phyloP scores from a whole-genome alignment of 2,797 vertebrate species.

The Triplophysa yarkandensis region DNA sequence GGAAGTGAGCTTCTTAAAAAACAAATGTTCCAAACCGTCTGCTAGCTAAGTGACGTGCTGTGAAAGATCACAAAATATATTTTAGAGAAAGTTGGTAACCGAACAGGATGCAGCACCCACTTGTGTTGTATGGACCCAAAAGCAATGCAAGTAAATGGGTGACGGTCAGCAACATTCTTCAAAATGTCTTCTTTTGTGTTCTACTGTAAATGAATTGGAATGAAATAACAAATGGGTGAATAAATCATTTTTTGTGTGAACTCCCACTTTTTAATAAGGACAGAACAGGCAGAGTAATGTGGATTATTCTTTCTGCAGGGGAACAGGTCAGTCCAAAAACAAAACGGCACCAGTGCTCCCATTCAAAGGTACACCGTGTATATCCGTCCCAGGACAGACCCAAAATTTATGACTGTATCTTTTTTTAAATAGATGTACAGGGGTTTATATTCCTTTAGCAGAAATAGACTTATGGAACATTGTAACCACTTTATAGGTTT shows the following conservation, averaged over 20 bases:
- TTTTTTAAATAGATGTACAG: constrained; percentile 12
- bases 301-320: not conserved
- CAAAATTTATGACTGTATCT: not conserved
- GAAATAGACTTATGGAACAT: not conserved
- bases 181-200: too few relatives aligned
- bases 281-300: not conserved
- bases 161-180: too few relatives aligned
- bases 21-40: constrained; percentile 7
- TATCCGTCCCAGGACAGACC: not conserved
- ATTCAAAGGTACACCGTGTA: not conserved
- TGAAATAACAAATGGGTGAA: too few relatives aligned
- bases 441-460: not conserved
- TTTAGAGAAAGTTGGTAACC: too few relatives aligned
- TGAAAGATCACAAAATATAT: too few relatives aligned
- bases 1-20: constrained; percentile 23
- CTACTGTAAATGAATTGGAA: too few relatives aligned
- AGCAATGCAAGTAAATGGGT: too few relatives aligned
- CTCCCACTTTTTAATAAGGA: too few relatives aligned
- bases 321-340: constrained; percentile 11
- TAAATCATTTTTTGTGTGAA: too few relatives aligned
- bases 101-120: too few relatives aligned
- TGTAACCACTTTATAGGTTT: not conserved
- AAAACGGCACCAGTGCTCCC: constrained; percentile 12
- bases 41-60: not conserved
- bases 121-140: too few relatives aligned